These are phyloP conservation scores for Stenodema calcarata DNA, from an alignment of 2,888 invertebrate species.

Conservation along the genomic window DNA sequence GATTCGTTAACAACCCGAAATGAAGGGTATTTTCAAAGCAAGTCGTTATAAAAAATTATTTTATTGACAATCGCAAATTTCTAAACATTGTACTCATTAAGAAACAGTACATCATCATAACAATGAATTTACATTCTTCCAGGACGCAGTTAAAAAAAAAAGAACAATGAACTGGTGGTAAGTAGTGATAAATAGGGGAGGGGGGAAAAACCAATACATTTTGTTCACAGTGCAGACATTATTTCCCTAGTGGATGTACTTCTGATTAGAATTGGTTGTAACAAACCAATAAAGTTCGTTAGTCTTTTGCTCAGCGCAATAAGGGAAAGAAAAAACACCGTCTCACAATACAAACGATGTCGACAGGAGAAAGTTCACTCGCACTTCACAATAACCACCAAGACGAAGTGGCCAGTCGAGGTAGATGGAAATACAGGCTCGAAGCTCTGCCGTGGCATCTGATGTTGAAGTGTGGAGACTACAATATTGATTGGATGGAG, in stretches of 20 bases:
- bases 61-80: constrained; percentile 9
- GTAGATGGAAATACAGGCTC: not conserved
- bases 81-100: not conserved
- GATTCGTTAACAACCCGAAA: not conserved
- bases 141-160: not conserved
- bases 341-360: not conserved
- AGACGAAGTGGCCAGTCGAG: not conserved
- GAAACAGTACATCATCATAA: constrained; percentile 24
- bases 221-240: not conserved
- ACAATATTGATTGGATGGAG: not conserved
- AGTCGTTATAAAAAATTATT: constrained; percentile 6
- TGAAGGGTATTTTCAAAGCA: not conserved
- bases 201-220: not conserved
- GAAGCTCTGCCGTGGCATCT: no score
- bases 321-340: not conserved
- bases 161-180: not conserved
- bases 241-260: not conserved
- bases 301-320: not conserved
- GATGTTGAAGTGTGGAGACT: no score
- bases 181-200: not conserved
- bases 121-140: constrained; percentile 32
- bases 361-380: not conserved
- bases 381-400: not conserved
- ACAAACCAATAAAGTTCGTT: not conserved
- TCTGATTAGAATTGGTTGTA: not conserved